Evolutionary conservation across 30 jellyfish, hydroid and myxozoan species (phyloP).

Genomic region (Rhopilema esculentum): DNA sequence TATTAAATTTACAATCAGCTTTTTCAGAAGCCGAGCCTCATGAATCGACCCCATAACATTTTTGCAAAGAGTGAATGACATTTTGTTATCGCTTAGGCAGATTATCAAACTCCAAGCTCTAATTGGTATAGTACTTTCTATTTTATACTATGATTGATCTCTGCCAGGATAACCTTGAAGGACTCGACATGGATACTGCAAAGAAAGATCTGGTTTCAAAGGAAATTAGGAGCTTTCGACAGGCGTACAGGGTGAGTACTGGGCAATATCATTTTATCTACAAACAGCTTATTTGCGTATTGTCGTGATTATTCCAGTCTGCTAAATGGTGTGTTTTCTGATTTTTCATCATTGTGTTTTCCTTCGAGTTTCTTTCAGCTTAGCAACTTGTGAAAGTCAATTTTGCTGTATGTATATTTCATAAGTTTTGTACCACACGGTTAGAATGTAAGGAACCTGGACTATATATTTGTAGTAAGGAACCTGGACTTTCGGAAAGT

Average conservation of each 20-base stretch:
- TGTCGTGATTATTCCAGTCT: not conserved
- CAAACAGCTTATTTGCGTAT: not conserved
- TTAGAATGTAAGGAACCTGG: not conserved
- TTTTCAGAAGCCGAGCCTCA: too few relatives aligned
- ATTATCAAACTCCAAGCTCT: too few relatives aligned
- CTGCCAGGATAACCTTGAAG: slow-evolving; percentile 92
- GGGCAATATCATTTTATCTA: not conserved
- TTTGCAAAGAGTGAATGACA: too few relatives aligned
- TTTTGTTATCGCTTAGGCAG: too few relatives aligned
- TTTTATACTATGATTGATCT: not conserved
- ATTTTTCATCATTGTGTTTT: not conserved
- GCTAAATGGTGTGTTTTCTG: too few relatives aligned
- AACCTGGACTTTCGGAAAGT: not conserved
- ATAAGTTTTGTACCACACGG: not conserved
- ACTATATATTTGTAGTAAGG: too few relatives aligned
- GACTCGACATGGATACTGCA: slow-evolving; percentile 97
- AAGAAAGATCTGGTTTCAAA: slow-evolving; percentile 96
- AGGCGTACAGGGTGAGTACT: slow-evolving; percentile 91
- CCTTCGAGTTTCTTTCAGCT: not conserved
- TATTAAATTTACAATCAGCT: too few relatives aligned
- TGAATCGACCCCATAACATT: too few relatives aligned
- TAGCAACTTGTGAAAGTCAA: not conserved
- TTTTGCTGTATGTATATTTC: not conserved
- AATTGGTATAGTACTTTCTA: too few relatives aligned
- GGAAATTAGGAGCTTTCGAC: slow-evolving; percentile 96